Percentiles rank a stretch among this genome's conserved stretches.
Conservation (phyloP, 1,140 invertebrate species). For the Ladona fulva region DNA sequence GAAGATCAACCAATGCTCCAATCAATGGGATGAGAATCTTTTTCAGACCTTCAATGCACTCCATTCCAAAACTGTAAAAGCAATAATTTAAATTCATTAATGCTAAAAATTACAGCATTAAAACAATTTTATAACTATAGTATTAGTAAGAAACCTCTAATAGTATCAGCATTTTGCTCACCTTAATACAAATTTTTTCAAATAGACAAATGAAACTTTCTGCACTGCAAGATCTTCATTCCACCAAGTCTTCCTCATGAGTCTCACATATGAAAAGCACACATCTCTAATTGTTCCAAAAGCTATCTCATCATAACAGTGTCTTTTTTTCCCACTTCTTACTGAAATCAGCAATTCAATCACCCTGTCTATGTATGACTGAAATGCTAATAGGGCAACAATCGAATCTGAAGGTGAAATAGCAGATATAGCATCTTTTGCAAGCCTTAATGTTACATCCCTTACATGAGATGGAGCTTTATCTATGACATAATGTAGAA, state of each 20-base stretch:
- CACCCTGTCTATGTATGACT: neutral
- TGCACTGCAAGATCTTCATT: no score
- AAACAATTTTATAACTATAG: no score
- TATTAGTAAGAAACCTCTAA: no score
- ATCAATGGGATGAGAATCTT: neutral
- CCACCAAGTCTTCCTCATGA: neutral
- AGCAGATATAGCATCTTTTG: neutral
- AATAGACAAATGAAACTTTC: no score
- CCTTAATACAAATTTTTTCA: no score
- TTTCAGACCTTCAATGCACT: neutral
- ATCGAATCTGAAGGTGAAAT: neutral
- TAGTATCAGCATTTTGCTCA: no score
- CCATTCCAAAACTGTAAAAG: no score
- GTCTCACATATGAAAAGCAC: neutral
- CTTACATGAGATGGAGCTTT: neutral
- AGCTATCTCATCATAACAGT: no score
- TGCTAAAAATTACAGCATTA: no score
- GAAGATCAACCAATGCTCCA: neutral
- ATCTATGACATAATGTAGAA: neutral
- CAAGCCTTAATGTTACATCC: neutral
- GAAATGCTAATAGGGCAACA: neutral
- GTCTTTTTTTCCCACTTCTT: no score
- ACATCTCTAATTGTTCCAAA: neutral
- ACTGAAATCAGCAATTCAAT: neutral
- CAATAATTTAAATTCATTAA: no score